Conservation (phyloP, 2,888 invertebrate genomes). For the Coenonympha arcania region DNA sequence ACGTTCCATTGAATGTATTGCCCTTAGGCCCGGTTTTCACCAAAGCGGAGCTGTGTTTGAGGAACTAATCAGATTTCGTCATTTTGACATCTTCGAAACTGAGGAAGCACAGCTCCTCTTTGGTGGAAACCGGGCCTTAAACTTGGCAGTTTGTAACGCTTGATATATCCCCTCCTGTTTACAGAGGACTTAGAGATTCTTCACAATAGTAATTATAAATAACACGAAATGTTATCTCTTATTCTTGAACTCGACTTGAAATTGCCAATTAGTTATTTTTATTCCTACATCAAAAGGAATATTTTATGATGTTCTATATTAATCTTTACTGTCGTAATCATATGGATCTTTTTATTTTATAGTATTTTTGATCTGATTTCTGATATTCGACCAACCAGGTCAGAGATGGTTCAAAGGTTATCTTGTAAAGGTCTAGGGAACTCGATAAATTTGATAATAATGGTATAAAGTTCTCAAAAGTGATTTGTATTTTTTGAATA, state of each 20-base stretch:
- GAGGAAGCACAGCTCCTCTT: too few species aligned
- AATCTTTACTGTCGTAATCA: neutral
- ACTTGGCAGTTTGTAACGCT: too few species aligned
- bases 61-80: too few species aligned
- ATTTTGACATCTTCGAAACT: too few species aligned
- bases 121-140: too few species aligned
- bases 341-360: neutral
- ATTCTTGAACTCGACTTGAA: slow-evolving; percentile 20
- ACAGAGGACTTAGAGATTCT: too few species aligned
- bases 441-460: neutral
- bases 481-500: neutral
- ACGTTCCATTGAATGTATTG: too few species aligned
- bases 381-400: slow-evolving; percentile 2
- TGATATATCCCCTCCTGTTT: too few species aligned
- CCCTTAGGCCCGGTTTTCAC: too few species aligned
- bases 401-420: slow-evolving; percentile 6
- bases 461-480: neutral
- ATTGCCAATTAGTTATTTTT: slow-evolving; percentile 12
- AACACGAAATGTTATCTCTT: slow-evolving; percentile 20
- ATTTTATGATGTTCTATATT: neutral
- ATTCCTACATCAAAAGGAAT: neutral
- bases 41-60: too few species aligned
- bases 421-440: neutral
- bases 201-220: too few species aligned
- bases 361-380: neutral